A percentile compares a stretch with the other conserved stretches of the same genome.
Evolutionary conservation across 2,888 invertebrate genomes (phyloP).

Genomic region (Apocheima hispidaria): DNA sequence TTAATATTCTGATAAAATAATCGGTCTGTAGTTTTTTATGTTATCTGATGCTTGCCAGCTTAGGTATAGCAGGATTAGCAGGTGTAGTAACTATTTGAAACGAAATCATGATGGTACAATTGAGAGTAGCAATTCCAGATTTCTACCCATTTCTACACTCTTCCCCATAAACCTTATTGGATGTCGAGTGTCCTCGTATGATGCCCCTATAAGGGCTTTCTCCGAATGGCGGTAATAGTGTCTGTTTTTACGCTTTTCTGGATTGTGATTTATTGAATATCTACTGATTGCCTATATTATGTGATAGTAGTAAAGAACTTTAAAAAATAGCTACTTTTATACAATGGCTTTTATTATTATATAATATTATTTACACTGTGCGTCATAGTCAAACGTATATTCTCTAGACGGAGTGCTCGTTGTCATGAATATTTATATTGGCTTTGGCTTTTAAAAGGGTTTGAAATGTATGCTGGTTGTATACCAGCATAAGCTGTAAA

Average conservation of each 20-base stretch:
- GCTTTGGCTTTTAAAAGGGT: not conserved
- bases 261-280: conserved; percentile 10
- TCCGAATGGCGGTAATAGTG: not conserved
- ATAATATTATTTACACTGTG: not conserved
- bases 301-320: too few species aligned
- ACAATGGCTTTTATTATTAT: too few species aligned
- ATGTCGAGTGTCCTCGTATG: not conserved
- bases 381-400: not conserved
- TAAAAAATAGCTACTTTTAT: too few species aligned
- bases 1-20: too few species aligned
- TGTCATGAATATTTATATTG: conserved; percentile 15
- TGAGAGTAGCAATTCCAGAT: conserved; percentile 1
- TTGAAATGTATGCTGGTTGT: conserved; percentile 3
- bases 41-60: too few species aligned
- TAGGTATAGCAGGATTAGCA: too few species aligned
- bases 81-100: too few species aligned
- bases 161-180: conserved; percentile 4
- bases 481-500: too few species aligned
- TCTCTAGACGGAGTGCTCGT: not conserved
- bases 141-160: not conserved
- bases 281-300: too few species aligned
- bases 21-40: too few species aligned
- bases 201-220: conserved; percentile 12
- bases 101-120: too few species aligned
- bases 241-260: conserved; percentile 15